Evolutionary conservation across 2,797 vertebrate species (phyloP).

Genomic region (Enteromius argenteus): DNA sequence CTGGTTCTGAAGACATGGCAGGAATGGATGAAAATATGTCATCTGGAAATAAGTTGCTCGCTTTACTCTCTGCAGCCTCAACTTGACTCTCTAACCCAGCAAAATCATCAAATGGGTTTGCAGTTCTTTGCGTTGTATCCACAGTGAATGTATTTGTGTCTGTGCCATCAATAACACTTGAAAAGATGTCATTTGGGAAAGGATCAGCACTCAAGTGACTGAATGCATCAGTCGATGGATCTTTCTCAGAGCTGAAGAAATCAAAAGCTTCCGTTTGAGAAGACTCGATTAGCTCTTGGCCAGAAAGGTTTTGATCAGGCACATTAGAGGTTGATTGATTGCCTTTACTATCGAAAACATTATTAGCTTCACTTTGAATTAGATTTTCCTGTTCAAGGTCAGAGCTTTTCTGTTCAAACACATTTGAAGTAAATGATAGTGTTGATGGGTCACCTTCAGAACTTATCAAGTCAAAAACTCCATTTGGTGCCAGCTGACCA

Average conservation of each 20-base stretch:
- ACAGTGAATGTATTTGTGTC: constrained; percentile 49
- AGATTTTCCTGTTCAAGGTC: not conserved
- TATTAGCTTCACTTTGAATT: constrained; percentile 34
- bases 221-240: not conserved
- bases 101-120: constrained; percentile 62
- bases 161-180: constrained; percentile 41
- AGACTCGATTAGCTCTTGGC: not conserved
- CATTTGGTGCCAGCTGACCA: constrained; percentile 34
- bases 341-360: not conserved
- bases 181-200: constrained; percentile 69
- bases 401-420: constrained; percentile 32
- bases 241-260: constrained; percentile 36
- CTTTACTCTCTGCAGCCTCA: constrained; percentile 33
- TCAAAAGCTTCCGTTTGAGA: constrained; percentile 33
- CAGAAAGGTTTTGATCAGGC: constrained; percentile 22
- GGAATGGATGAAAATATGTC: constrained; percentile 66
- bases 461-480: constrained; percentile 70
- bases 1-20: constrained; percentile 49
- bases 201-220: constrained; percentile 47
- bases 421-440: constrained; percentile 47
- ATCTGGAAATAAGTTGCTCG: constrained; percentile 62
- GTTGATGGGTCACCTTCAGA: constrained; percentile 56
- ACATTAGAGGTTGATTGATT: not conserved
- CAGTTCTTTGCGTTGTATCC: constrained; percentile 27
- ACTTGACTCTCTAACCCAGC: constrained; percentile 56